A percentile compares a stretch with the other conserved stretches of the same genome.
phyloP scores from a whole-genome alignment of 2,888 invertebrate genomes.

The Gibbula magus region DNA sequence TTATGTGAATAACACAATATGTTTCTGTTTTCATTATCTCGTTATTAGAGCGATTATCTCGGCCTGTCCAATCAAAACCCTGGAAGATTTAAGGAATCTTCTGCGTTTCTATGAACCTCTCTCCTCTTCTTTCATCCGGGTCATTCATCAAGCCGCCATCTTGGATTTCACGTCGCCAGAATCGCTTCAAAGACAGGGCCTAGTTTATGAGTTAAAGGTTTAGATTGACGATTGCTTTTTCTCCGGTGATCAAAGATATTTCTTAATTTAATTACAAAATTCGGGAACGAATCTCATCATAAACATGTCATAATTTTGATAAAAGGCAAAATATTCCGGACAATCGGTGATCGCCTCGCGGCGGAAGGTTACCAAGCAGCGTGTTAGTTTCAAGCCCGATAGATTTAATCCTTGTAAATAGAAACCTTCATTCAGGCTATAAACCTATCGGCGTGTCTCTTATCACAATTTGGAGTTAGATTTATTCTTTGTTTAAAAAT shows the following conservation, averaged over 20 bases:
- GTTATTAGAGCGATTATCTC: constrained; percentile 13
- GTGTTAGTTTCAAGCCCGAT: neutral
- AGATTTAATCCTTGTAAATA: neutral
- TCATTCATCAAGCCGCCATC: neutral
- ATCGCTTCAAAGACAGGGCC: neutral
- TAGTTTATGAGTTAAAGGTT: neutral
- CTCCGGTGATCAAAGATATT: neutral
- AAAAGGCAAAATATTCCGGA: constrained; percentile 2
- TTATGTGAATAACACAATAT: constrained; percentile 6
- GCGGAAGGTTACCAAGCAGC: neutral
- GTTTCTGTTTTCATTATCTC: constrained; percentile 15
- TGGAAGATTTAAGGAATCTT: constrained; percentile 1
- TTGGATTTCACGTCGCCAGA: neutral
- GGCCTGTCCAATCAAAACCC: constrained; percentile 1
- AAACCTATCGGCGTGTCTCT: neutral
- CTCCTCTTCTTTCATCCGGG: neutral
- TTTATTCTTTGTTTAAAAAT: constrained; percentile 15
- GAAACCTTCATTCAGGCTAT: neutral
- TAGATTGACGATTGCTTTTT: neutral
- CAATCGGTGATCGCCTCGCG: neutral
- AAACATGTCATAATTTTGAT: constrained; percentile 11
- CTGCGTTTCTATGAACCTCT: neutral
- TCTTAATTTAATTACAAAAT: constrained; percentile 15
- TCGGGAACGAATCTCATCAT: neutral
- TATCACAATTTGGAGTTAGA: constrained; percentile 7